Percentiles rank a stretch among this genome's conserved stretches.
Evolutionary conservation across 2,888 invertebrate species (phyloP).

Genomic region (Tridacna gigas): DNA sequence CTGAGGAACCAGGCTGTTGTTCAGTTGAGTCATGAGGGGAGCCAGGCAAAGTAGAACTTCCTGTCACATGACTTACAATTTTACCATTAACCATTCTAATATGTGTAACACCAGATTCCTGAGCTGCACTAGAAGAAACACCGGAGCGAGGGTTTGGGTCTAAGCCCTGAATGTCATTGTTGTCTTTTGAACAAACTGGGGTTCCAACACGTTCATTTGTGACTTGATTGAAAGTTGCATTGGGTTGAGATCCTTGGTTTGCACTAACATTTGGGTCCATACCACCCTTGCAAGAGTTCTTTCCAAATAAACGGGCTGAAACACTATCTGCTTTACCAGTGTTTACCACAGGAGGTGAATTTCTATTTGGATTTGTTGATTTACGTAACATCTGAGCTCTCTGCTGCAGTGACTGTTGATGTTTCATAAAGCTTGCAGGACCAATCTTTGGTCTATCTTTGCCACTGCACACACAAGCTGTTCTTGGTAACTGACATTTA

Average conservation of each 20-base stretch:
- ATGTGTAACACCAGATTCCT: not conserved
- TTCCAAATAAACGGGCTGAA: slow-evolving; percentile 31
- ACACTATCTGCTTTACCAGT: slow-evolving; percentile 21
- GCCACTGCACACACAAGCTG: slow-evolving; percentile 17
- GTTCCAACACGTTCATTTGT: not conserved
- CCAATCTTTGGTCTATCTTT: slow-evolving; percentile 44
- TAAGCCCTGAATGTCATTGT: not conserved
- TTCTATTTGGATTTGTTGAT: slow-evolving; percentile 5
- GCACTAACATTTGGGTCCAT: not conserved
- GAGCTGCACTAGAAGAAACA: not conserved
- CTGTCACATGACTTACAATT: not conserved
- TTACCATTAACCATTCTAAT: slow-evolving; percentile 5
- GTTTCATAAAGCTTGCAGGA: slow-evolving; percentile 57
- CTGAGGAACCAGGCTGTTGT: not conserved
- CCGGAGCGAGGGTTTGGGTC: not conserved
- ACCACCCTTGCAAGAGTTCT: not conserved
- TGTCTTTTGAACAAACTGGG: not conserved
- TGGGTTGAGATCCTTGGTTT: not conserved
- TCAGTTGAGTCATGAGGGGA: not conserved
- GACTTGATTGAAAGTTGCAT: not conserved
- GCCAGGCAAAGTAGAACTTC: not conserved
- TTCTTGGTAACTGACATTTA: slow-evolving; percentile 20
- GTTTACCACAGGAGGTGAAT: slow-evolving; percentile 12
- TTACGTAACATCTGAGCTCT: slow-evolving; percentile 15
- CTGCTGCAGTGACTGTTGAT: slow-evolving; percentile 14